Evolutionary conservation across 1,140 invertebrate species (phyloP).

Genomic region (Cydia fagiglandana): DNA sequence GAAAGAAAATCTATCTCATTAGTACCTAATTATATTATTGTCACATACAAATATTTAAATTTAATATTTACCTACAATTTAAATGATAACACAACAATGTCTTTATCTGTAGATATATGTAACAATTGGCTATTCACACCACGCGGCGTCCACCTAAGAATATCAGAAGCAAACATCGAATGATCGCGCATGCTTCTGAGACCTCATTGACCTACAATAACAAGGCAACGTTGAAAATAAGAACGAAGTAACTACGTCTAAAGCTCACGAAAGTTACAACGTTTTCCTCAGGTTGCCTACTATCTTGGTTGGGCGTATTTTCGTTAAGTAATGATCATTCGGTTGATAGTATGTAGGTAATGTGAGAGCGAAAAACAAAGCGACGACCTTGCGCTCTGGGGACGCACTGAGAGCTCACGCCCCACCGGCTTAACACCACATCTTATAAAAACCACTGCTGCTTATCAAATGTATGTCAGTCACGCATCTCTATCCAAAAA

Average conservation of each 20-base stretch:
- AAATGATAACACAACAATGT: conserved; percentile 1
- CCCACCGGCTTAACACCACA: conserved; percentile 60
- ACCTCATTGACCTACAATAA: conserved; percentile 33
- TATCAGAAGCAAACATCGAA: conserved; percentile 19
- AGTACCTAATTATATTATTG: background rate
- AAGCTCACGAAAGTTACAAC: background rate
- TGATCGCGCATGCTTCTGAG: conserved; percentile 14
- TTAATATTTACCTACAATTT: background rate
- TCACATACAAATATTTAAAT: background rate
- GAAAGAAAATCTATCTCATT: conserved; percentile 2
- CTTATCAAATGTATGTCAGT: conserved; percentile 67
- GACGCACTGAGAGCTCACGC: conserved; percentile 50
- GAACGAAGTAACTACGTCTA: background rate
- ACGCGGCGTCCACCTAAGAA: conserved; percentile 14
- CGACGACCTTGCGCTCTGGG: conserved; percentile 61
- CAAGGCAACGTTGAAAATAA: background rate
- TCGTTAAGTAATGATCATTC: conserved; percentile 68
- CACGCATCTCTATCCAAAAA: conserved; percentile 61
- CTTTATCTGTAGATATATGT: background rate
- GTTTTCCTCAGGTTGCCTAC: background rate
- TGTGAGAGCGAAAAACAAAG: conserved; percentile 70
- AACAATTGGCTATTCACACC: background rate
- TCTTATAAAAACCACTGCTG: conserved; percentile 73
- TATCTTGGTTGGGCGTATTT: conserved; percentile 45
- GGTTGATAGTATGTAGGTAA: conserved; percentile 54